phyloP scores from a whole-genome alignment of 2,113 vertebrate genomes.

The Nannospalax galili region DNA sequence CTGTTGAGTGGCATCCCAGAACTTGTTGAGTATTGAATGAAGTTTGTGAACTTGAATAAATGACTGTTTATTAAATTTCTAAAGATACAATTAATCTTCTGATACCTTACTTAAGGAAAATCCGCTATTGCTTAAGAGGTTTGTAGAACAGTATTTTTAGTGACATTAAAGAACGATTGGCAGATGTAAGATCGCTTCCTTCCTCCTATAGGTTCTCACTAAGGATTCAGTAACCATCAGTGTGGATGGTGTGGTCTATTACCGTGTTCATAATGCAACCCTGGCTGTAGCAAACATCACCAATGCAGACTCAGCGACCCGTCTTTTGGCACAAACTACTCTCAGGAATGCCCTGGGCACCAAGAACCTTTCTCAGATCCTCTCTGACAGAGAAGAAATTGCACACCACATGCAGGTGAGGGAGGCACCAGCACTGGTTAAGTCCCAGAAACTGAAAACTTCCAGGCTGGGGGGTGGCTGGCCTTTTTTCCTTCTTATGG shows the following conservation, averaged over 20 bases:
- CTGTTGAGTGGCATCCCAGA: not conserved
- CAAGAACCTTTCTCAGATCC: slow-evolving; percentile 96
- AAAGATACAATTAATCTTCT: not conserved
- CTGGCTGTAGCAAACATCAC: slow-evolving; percentile 96
- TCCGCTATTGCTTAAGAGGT: not conserved
- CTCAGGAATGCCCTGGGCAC: slow-evolving; percentile 97
- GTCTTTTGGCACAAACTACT: slow-evolving; percentile 96
- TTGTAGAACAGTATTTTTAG: not conserved
- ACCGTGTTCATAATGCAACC: slow-evolving; percentile 95
- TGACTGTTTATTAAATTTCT: not conserved
- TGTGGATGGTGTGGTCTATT: slow-evolving; percentile 97
- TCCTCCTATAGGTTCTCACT: slow-evolving; percentile 91
- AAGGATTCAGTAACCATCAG: slow-evolving; percentile 97
- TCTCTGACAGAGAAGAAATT: slow-evolving; percentile 97
- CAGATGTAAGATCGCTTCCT: not conserved
- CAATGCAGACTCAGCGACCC: slow-evolving; percentile 94
- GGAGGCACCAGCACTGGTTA: rapidly evolving
- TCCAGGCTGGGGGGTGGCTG: not conserved
- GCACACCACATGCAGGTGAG: slow-evolving; percentile 97
- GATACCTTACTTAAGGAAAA: not conserved
- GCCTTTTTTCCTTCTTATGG: not conserved
- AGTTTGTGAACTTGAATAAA: not conserved
- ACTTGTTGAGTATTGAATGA: not conserved
- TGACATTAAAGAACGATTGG: not conserved
- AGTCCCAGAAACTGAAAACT: rapidly evolving